Evolutionary conservation across 2,888 invertebrate species (phyloP), one percentile per base, ranked within the genome.

Genomic region (Ectemnius lituratus): DNA sequence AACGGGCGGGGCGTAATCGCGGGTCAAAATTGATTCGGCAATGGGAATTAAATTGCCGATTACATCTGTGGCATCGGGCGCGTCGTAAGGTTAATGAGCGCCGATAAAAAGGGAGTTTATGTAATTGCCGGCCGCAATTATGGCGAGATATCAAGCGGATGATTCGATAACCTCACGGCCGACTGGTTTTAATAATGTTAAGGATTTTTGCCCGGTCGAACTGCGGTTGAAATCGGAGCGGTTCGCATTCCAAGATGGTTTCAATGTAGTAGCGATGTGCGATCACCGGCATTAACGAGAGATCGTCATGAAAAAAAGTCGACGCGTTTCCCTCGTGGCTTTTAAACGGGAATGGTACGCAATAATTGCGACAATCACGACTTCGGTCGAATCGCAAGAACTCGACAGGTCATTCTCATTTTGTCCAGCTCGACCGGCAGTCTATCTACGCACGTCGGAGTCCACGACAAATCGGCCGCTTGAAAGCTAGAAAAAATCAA

Each of bases 201-300:
- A 67, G 73, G 74, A 79, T 81, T 82, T 83, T 84, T 84, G 66
- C 67, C 72, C 65, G 77, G 74, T 67, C 72, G 79, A 56, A 70
- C 73, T 85, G 86, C 79, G 87, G 85, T 86, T 85, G 87, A 83
- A 86, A 86, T 80, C 80, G 81, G 86, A 86, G 84, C 82, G 78
- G 77, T 71, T 79, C 80, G 84, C 84, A 86, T 86, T 85, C 84
- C 83, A 67, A 49, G 81, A 82, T 75, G 75, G 77, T 79, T 75
- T 74, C 76, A 73, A 72, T 67, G 70, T 59, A 71, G 65, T 71
- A 74, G 57, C 68, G 75, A 75, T 74, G 66, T 57, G 68, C 70
- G 76, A 78, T 72, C 76, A 68, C 46, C 57, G 73, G 76, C 72
- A 73, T 80, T 78, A 78, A 73, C 62, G 75, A 75, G 67, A 71